phyloP scores from a whole-genome alignment of 2,888 invertebrate species.

The Protodeltote pygarga region DNA sequence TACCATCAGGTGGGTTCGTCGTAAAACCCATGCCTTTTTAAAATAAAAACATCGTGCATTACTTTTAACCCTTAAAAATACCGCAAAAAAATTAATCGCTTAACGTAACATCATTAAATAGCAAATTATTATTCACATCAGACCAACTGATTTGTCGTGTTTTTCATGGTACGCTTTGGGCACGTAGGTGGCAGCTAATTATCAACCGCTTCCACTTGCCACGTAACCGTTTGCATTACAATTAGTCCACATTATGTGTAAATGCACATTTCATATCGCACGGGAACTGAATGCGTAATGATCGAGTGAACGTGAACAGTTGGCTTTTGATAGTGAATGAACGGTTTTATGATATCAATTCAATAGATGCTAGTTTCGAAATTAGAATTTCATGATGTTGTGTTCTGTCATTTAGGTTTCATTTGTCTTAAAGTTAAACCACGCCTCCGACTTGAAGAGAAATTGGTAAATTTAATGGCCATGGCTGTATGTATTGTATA shows the following conservation, averaged over 20 bases:
- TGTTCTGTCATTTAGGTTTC: too few species aligned
- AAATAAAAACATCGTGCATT: too few species aligned
- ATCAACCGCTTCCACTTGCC: slow-evolving; percentile 35
- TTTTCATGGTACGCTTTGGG: slow-evolving; percentile 28
- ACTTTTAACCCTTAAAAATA: too few species aligned
- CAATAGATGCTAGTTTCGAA: too few species aligned
- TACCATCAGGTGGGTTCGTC: too few species aligned
- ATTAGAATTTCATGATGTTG: too few species aligned
- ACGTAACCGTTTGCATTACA: slow-evolving; percentile 59
- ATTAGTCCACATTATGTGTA: slow-evolving; percentile 65
- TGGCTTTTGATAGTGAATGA: slow-evolving; percentile 25
- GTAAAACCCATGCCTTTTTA: too few species aligned
- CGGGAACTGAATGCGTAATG: slow-evolving; percentile 53
- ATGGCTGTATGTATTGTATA: too few species aligned
- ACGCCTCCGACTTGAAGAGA: too few species aligned
- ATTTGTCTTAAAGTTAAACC: too few species aligned
- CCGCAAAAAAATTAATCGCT: slow-evolving; percentile 26
- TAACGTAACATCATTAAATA: slow-evolving; percentile 29
- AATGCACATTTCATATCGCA: slow-evolving; percentile 61
- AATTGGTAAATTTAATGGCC: too few species aligned
- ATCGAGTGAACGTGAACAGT: slow-evolving; percentile 6
- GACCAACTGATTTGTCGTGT: slow-evolving; percentile 34
- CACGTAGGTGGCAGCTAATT: slow-evolving; percentile 49
- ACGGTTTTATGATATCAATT: slow-evolving; percentile 22
- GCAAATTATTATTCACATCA: slow-evolving; percentile 40